Evolutionary conservation across 2,888 invertebrate species (phyloP).

Genomic region (Octonoba sinensis): DNA sequence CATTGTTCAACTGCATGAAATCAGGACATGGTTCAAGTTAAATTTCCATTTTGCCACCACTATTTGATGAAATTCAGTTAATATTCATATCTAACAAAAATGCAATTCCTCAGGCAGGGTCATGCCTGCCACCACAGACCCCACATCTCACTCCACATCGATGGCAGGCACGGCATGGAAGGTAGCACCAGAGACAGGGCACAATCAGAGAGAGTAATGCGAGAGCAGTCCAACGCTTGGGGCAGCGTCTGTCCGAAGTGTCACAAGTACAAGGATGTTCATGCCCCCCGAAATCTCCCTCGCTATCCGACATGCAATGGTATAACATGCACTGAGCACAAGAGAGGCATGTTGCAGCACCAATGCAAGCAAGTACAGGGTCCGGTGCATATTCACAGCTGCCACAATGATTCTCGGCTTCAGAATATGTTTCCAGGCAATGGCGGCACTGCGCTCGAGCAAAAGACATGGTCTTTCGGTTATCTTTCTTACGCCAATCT

Average conservation of each 20-base stretch:
- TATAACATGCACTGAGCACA: slow-evolving; percentile 92
- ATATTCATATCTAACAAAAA: no score
- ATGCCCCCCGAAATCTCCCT: slow-evolving; percentile 81
- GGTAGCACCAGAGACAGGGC: slow-evolving; percentile 95
- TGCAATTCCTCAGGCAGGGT: slow-evolving; percentile 64
- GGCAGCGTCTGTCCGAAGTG: slow-evolving; percentile 69
- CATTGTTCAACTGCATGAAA: no score
- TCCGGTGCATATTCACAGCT: slow-evolving; percentile 83
- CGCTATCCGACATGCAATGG: slow-evolving; percentile 92
- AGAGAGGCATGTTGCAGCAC: slow-evolving; percentile 85
- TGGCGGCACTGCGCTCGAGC: slow-evolving; percentile 72
- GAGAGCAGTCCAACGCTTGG: slow-evolving; percentile 87
- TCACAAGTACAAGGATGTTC: slow-evolving; percentile 87
- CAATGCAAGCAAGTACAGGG: slow-evolving; percentile 82
- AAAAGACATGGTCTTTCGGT: slow-evolving; percentile 52
- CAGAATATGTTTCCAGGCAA: slow-evolving; percentile 77
- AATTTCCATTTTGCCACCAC: no score
- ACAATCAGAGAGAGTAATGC: slow-evolving; percentile 87
- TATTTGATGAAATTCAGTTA: no score
- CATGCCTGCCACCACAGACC: slow-evolving; percentile 86
- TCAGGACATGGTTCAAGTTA: no score
- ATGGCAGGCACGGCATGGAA: slow-evolving; percentile 87
- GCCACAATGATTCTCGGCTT: slow-evolving; percentile 88
- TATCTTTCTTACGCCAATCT: slow-evolving; percentile 65
- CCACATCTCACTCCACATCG: slow-evolving; percentile 85